Evolutionary conservation across 2,888 invertebrate species (phyloP), one percentile per base, ranked within the genome.

Genomic region (Protodeltote pygarga): DNA sequence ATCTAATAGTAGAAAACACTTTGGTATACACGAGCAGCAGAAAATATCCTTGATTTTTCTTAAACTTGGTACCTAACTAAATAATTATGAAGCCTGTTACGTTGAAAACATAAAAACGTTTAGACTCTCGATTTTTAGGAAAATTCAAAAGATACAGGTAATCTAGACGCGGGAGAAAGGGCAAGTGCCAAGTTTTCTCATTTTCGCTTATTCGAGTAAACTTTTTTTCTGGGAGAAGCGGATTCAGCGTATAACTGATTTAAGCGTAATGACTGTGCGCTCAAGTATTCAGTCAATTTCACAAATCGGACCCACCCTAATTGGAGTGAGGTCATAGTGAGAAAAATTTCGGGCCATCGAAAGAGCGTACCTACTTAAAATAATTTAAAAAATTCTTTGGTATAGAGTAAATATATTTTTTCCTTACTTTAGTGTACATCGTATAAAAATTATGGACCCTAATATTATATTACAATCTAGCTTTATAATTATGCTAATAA

Each of bases 231-330:
- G 28, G 11, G 23, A 31, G 53, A 53, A 50, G 59, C 53, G 29
- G 38, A 57, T 48, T 71, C 67, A 71, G 67, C 67, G 49, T 31
- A 49, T 68, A 68, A 60, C 67, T 64, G 71, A 71, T 71, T 68
- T 64, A 50, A 68, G 54, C 42, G 57, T 68, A 71, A 68, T 64
- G 71, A 71, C 50, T 68, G 65, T 32, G 51, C 65, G 49, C 69
- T 68, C 51, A 60, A 68, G 69, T 68, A 68, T 68, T 68, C 72
- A 68, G 65, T 61, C 67, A 71, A 71, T 68, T 68, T 68, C 71
- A 68, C 67, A 68, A 68, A 68, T 68, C 69, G 69, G 71, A 68
- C 71, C 51, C 53, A 49, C 52, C 65, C 61, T 68, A 68, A 68
- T 68, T 68, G 69, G 67, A 68, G 72, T 55, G 68, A 60, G 68